These are phyloP conservation scores for Athalia cordata DNA, from an alignment of 2,888 invertebrate genomes.

Conservation along the genomic window DNA sequence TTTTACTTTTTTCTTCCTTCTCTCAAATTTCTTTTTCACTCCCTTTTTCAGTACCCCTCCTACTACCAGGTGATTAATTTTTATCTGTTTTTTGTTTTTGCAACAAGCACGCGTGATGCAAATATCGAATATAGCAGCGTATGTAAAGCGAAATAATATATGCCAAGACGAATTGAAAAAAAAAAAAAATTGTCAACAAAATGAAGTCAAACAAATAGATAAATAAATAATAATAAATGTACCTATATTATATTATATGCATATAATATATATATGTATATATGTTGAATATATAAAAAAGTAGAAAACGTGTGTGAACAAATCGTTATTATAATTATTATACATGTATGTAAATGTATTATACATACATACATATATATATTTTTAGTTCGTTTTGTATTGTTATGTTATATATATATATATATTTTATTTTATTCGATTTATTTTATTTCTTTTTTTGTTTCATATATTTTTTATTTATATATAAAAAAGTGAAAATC, in stretches of 20 bases:
- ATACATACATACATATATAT: constrained; percentile 15
- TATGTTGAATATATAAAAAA: not conserved
- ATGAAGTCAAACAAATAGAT: too few relatives aligned
- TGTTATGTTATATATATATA: not conserved
- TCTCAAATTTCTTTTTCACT: too few relatives aligned
- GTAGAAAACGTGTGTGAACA: not conserved
- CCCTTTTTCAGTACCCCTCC: too few relatives aligned
- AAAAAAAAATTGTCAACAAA: too few relatives aligned
- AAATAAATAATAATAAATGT: too few relatives aligned
- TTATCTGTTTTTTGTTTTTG: too few relatives aligned
- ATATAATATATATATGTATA: constrained; percentile 1
- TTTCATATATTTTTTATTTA: constrained; percentile 60
- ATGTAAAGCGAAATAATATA: too few relatives aligned
- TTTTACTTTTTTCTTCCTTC: not conserved
- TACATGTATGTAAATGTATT: not conserved
- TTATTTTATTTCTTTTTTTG: constrained; percentile 20
- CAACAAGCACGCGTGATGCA: too few relatives aligned
- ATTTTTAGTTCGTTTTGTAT: constrained; percentile 43
- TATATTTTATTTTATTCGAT: constrained; percentile 7
- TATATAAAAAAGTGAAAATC: constrained; percentile 67
- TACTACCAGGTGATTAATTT: too few relatives aligned
- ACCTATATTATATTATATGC: not conserved
- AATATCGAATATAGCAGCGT: too few relatives aligned
- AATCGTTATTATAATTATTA: not conserved
- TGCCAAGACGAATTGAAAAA: too few relatives aligned